Base-by-base conservation (phyloP, 2,797 vertebrate species). In the Momotus momota region DNA sequence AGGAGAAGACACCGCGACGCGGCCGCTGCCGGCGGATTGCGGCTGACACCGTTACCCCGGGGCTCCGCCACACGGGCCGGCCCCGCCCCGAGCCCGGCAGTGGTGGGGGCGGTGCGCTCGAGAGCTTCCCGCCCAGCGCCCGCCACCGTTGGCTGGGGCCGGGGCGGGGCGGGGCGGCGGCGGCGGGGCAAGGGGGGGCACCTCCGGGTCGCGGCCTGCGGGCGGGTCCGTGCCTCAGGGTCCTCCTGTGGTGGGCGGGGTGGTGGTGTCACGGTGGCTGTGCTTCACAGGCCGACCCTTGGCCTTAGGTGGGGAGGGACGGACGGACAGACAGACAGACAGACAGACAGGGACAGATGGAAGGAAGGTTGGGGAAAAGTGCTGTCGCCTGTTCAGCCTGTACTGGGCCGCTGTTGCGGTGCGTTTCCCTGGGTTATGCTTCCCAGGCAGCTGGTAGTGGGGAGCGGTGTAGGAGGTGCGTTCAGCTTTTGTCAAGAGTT, bases 181-280 rank as follows among this genome's bases (percentile, higher is more conserved):
- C 6, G 52, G 29, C 52, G n/a, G n/a, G n/a, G n/a, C n/a, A n/a
- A n/a, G n/a, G n/a, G n/a, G n/a, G 11, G 51, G 14, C 51, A 12
- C 29, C 52, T 55, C 26, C 29, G 43, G 43, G 19, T 14, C 9
- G 6, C 16, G 61, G 52, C 31, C 54, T 60, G 62, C 3, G 4
- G 2, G 2, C 2, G 35, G 3, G 16, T 2, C 7, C 4, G 43
- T 18, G 43, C 43, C 12, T 45, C 15, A 14, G 43, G 43, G 43
- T 45, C 19, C 43, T 45, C 43, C 43, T 18, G 15, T 49, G n/a
- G n/a, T n/a, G n/a, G n/a, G n/a, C n/a, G n/a, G n/a, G n/a, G n/a
- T n/a, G n/a, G 25, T 26, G 23, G 25, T 23, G 49, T 51, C 23
- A 49, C 14, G 48, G 48, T 9, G 48, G 23, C 23, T 49, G 14